These are phyloP conservation scores for Manis javanica DNA, from an alignment of 2,797 vertebrate genomes.

Conservation along the genomic window DNA sequence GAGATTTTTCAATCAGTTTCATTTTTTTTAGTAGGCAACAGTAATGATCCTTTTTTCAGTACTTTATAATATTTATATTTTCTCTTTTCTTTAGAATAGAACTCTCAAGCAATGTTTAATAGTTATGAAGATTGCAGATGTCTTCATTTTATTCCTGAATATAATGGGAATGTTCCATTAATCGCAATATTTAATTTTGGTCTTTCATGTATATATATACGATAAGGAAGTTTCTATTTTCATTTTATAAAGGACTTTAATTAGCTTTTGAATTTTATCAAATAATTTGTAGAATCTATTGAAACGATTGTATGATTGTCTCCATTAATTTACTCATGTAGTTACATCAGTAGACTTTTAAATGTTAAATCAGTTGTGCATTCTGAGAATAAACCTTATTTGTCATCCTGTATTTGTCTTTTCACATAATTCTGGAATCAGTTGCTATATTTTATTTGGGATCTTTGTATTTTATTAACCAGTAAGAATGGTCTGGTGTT, in stretches of 20 bases:
- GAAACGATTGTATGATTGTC: neutral
- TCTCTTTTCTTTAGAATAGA: neutral
- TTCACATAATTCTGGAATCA: neutral
- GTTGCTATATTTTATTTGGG: neutral
- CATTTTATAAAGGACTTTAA: neutral
- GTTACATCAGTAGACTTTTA: neutral
- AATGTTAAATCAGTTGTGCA: neutral
- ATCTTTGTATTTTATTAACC: neutral
- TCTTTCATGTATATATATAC: neutral
- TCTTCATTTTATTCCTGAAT: constrained; percentile 10
- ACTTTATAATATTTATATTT: neutral
- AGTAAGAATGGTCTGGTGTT: neutral
- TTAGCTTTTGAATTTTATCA: neutral
- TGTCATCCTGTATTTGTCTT: neutral
- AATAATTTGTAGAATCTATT: neutral
- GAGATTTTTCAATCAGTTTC: neutral
- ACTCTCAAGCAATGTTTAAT: neutral
- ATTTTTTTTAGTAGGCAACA: constrained; percentile 1
- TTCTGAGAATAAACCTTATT: neutral
- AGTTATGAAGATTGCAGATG: neutral
- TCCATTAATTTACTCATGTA: constrained; percentile 9
- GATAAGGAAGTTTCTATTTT: neutral
- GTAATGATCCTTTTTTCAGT: neutral
- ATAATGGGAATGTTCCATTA: neutral
- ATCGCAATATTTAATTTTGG: neutral